These are phyloP conservation scores for Poeciliopsis occidentalis DNA, from an alignment of 2,113 vertebrate species.

Conservation along the genomic window DNA sequence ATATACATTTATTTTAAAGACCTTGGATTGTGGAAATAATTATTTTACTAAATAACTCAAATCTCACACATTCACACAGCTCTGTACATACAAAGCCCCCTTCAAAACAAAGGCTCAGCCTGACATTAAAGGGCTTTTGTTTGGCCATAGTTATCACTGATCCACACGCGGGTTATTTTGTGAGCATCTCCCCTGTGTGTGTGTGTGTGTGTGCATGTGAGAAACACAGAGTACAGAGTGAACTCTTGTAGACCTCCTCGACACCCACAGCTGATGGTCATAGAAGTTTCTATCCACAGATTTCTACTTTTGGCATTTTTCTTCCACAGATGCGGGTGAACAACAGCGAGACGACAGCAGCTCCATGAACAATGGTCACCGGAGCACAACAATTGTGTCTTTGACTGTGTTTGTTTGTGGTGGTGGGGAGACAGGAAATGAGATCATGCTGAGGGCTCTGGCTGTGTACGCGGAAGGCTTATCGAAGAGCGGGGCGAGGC, in stretches of 20 bases:
- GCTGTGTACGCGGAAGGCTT: conserved; percentile 56
- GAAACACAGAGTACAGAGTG: conserved; percentile 42
- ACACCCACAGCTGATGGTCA: conserved; percentile 22
- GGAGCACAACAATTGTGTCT: conserved; percentile 67
- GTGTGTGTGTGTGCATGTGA: background rate
- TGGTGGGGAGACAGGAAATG: conserved; percentile 71
- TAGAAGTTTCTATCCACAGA: conserved; percentile 25
- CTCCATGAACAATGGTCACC: conserved; percentile 51
- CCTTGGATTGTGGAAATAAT: too few relatives aligned
- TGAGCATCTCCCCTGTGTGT: conserved; percentile 36
- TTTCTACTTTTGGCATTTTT: conserved; percentile 32
- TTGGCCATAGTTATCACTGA: conserved; percentile 74
- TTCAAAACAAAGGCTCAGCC: conserved; percentile 73
- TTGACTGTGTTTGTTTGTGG: conserved; percentile 63
- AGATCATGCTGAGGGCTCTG: conserved; percentile 68
- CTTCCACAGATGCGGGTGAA: conserved; percentile 29
- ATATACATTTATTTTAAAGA: background rate
- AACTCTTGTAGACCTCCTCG: conserved; percentile 57
- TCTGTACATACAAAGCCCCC: conserved; percentile 47
- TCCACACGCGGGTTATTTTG: conserved; percentile 70
- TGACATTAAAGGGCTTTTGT: conserved; percentile 80
- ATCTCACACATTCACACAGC: conserved; percentile 12
- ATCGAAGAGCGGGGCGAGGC: conserved; percentile 51
- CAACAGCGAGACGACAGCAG: conserved; percentile 53
- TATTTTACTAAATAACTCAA: too few relatives aligned